A percentile compares a stretch with the other conserved stretches of the same genome.
Evolutionary conservation across 2,888 invertebrate species (phyloP).

Genomic region (Tipula unca): DNA sequence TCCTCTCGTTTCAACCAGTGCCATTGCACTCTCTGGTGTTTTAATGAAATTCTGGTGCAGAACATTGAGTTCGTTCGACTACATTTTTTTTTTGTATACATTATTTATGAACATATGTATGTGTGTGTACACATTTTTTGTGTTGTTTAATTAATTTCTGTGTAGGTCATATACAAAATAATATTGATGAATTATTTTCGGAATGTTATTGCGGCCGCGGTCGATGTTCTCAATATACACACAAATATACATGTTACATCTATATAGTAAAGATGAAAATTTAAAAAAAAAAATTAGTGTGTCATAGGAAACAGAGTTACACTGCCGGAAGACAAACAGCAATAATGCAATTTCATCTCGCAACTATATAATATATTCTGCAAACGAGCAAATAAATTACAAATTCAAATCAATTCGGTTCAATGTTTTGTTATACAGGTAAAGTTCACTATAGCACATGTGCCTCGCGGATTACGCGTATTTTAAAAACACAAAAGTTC

Average conservation of each 20-base stretch:
- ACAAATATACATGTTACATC: not conserved
- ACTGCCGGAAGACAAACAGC: not conserved
- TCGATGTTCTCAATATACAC: not conserved
- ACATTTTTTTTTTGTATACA: not conserved
- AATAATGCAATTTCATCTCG: not conserved
- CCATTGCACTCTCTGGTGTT: not conserved
- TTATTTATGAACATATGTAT: not conserved
- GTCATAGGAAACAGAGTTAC: not conserved
- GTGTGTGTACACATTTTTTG: not conserved
- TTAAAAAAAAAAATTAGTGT: not conserved
- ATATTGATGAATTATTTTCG: not conserved
- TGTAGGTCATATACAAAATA: not conserved
- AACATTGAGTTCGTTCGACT: not conserved
- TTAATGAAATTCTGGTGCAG: conserved; percentile 4
- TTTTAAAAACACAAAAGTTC: not conserved
- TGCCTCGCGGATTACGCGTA: not conserved
- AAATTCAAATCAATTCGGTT: not conserved
- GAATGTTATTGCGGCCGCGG: not conserved
- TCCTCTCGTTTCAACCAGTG: not conserved
- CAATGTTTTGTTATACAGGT: not conserved
- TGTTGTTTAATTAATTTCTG: not conserved
- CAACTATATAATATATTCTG: not conserved
- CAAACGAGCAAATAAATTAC: not conserved
- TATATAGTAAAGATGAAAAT: not conserved
- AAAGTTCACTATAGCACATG: not conserved